Evolutionary conservation across 1,140 invertebrate species (phyloP).

Genomic region (Elymnias hypermnestra): DNA sequence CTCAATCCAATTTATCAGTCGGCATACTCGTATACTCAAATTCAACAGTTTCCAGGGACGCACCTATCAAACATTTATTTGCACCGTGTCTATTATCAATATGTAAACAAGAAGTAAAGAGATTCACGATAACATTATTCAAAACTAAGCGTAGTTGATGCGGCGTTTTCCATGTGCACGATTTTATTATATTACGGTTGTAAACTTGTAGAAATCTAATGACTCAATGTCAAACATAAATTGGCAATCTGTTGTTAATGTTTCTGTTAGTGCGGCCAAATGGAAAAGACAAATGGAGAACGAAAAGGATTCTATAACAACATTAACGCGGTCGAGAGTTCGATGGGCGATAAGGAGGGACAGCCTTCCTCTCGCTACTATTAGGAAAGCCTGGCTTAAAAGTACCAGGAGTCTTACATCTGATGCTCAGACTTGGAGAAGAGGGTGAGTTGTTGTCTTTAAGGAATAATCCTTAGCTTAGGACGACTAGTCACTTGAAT

Average conservation of each 20-base stretch:
- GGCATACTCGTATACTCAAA: neutral
- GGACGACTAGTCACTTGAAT: too few relatives aligned
- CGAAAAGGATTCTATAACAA: slow-evolving; percentile 13
- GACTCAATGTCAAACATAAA: slow-evolving; percentile 15
- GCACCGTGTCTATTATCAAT: slow-evolving; percentile 25
- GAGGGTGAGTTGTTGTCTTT: slow-evolving; percentile 35
- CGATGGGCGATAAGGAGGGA: slow-evolving; percentile 44
- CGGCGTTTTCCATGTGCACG: neutral
- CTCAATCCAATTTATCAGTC: too few relatives aligned
- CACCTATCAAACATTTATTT: slow-evolving; percentile 20
- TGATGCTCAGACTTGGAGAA: slow-evolving; percentile 36
- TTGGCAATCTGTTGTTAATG: slow-evolving; percentile 13
- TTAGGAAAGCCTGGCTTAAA: slow-evolving; percentile 49
- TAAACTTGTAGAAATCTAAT: too few relatives aligned
- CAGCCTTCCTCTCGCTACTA: slow-evolving; percentile 47
- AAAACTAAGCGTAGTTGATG: neutral
- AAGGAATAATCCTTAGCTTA: neutral
- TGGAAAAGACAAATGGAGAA: slow-evolving; percentile 15
- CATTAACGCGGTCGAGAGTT: neutral
- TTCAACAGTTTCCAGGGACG: neutral
- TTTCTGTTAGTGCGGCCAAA: slow-evolving; percentile 2
- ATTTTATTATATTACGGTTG: too few relatives aligned
- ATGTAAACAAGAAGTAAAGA: slow-evolving; percentile 31
- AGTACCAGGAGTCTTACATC: slow-evolving; percentile 39
- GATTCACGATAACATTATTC: slow-evolving; percentile 27